Evolutionary conservation across 2,797 vertebrate genomes (phyloP).

Genomic region (Sebastiscus tertius): DNA sequence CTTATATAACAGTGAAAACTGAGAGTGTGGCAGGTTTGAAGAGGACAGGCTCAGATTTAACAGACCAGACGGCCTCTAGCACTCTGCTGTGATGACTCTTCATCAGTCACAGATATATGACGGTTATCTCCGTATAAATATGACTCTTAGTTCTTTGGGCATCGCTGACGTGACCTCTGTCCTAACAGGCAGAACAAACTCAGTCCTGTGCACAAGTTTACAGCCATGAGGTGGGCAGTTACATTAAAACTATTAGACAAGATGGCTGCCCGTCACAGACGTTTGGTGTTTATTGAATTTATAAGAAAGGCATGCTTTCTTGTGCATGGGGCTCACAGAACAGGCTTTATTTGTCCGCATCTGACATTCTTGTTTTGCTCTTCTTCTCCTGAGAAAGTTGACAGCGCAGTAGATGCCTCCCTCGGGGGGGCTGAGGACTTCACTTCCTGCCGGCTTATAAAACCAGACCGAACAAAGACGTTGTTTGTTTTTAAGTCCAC

Average conservation of each 20-base stretch:
- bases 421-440: constrained; percentile 23
- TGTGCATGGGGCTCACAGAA: constrained; percentile 58
- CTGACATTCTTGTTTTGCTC: constrained; percentile 37
- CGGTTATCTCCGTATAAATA: background rate
- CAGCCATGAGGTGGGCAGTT: constrained; percentile 16
- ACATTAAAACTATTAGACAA: constrained; percentile 46
- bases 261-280: constrained; percentile 40
- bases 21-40: constrained; percentile 19
- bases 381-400: constrained; percentile 46
- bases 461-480: constrained; percentile 54
- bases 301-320: constrained; percentile 65
- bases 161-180: constrained; percentile 6
- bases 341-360: constrained; percentile 57
- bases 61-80: background rate
- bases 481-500: constrained; percentile 36
- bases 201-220: constrained; percentile 22
- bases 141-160: background rate
- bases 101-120: constrained; percentile 8
- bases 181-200: constrained; percentile 6
- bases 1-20: constrained; percentile 42
- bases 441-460: constrained; percentile 55
- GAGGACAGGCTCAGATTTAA: constrained; percentile 4
- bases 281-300: constrained; percentile 55
- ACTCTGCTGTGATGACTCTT: background rate
- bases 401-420: constrained; percentile 47